These are phyloP conservation scores for Tiliacea aurago DNA, from an alignment of 2,888 invertebrate species.

Conservation along the genomic window DNA sequence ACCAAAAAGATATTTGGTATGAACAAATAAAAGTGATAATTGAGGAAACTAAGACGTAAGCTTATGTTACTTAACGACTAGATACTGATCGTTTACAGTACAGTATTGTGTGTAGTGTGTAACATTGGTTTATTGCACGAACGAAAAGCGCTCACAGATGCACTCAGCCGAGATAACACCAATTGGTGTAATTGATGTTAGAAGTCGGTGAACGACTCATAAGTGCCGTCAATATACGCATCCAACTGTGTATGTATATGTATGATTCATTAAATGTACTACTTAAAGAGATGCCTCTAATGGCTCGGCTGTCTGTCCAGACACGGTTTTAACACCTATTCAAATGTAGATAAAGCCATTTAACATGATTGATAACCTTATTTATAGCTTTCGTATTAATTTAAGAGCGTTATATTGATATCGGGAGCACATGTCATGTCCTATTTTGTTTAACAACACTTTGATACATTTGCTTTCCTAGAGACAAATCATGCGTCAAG, in stretches of 20 bases:
- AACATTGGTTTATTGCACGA: conserved; percentile 64
- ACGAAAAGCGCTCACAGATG: conserved; percentile 71
- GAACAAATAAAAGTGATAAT: conserved; percentile 59
- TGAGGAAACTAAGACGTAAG: conserved; percentile 69
- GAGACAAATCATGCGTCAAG: conserved; percentile 30
- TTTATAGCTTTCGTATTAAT: conserved; percentile 44
- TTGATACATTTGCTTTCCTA: conserved; percentile 26
- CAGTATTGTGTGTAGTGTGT: conserved; percentile 64
- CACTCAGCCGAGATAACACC: conserved; percentile 74
- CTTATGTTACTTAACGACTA: conserved; percentile 70
- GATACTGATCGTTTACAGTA: conserved; percentile 70
- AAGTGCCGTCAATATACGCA: conserved; percentile 73
- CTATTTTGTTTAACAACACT: conserved; percentile 31
- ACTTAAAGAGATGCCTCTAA: conserved; percentile 69
- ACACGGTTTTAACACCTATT: conserved; percentile 56
- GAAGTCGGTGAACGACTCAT: conserved; percentile 71
- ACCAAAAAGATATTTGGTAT: conserved; percentile 15
- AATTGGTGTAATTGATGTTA: conserved; percentile 80
- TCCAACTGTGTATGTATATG: conserved; percentile 67
- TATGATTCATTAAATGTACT: conserved; percentile 76
- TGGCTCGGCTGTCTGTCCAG: conserved; percentile 56
- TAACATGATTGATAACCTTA: conserved; percentile 56
- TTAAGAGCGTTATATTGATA: conserved; percentile 36
- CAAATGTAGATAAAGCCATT: conserved; percentile 59
- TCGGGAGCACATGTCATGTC: conserved; percentile 17